These are phyloP conservation scores for Actinopyga echinites DNA, from an alignment of 53 echinoderm and acorn worm genomes.

Conservation along the genomic window DNA sequence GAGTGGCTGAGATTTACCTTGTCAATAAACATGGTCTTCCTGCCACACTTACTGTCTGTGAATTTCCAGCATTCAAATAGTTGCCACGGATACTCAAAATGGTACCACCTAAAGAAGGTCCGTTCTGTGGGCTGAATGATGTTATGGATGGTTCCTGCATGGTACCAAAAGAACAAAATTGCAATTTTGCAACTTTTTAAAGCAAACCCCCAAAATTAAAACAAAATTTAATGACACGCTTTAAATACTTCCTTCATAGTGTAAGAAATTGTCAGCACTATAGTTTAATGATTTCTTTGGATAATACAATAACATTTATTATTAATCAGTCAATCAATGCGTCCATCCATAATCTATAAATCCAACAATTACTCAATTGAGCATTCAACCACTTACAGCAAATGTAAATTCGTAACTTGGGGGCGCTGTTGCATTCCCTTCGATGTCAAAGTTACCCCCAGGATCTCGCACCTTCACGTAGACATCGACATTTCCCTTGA, in stretches of 20 bases:
- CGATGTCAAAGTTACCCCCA: conserved; percentile 54
- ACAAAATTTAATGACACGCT: no score
- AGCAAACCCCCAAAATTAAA: no score
- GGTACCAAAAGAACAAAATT: background rate
- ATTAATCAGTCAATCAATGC: no score
- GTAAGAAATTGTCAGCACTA: no score
- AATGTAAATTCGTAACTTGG: conserved; percentile 64
- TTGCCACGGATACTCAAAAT: conserved; percentile 61
- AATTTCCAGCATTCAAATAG: conserved; percentile 75
- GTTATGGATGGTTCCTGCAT: conserved; percentile 70
- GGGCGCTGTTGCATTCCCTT: conserved; percentile 62
- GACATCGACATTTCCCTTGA: conserved; percentile 60
- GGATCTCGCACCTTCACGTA: conserved; percentile 51
- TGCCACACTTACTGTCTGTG: conserved; percentile 55
- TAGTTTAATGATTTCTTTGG: no score
- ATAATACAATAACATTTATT: no score
- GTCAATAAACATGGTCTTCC: conserved; percentile 68
- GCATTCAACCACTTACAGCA: conserved; percentile 59
- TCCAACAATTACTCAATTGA: no score
- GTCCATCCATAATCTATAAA: no score
- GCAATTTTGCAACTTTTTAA: background rate
- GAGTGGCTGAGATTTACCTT: conserved; percentile 53
- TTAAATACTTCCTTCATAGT: no score
- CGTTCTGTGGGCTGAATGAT: conserved; percentile 59
- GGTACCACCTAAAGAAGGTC: conserved; percentile 74